phyloP scores from a whole-genome alignment of 2,888 invertebrate species.

The Lampropteryx suffumata region DNA sequence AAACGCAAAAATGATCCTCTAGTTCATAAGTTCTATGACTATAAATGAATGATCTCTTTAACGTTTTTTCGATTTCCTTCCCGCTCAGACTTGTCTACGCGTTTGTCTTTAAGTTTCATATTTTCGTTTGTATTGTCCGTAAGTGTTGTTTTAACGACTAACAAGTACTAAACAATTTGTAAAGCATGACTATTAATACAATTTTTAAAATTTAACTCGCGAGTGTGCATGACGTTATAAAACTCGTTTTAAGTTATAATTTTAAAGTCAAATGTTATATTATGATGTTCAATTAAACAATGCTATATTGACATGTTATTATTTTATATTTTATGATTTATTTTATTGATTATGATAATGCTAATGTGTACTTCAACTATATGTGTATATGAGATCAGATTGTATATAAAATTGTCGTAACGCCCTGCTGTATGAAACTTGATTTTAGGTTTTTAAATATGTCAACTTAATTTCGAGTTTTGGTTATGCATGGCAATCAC shows the following conservation, averaged over 20 bases:
- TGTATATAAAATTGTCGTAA: slow-evolving; percentile 49
- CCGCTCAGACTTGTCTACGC: slow-evolving; percentile 56
- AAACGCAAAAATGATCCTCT: slow-evolving; percentile 62
- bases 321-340: slow-evolving; percentile 52
- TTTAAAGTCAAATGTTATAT: slow-evolving; percentile 45
- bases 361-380: slow-evolving; percentile 38
- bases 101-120: slow-evolving; percentile 39
- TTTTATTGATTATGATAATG: slow-evolving; percentile 41
- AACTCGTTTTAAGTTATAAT: slow-evolving; percentile 38
- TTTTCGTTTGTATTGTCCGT: slow-evolving; percentile 43
- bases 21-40: slow-evolving; percentile 64
- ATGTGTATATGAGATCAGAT: slow-evolving; percentile 50
- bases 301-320: slow-evolving; percentile 65
- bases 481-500: slow-evolving; percentile 77
- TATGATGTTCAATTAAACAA: slow-evolving; percentile 51
- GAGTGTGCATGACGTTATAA: slow-evolving; percentile 73
- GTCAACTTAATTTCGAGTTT: slow-evolving; percentile 73
- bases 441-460: slow-evolving; percentile 64
- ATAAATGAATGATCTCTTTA: slow-evolving; percentile 42
- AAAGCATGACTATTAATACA: slow-evolving; percentile 69
- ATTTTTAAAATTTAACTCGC: slow-evolving; percentile 71
- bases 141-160: slow-evolving; percentile 75
- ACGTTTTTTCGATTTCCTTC: slow-evolving; percentile 72
- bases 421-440: slow-evolving; percentile 75
- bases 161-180: slow-evolving; percentile 75